Conservation (phyloP, 2,888 invertebrate genomes). For the Charanyca ferruginea region DNA sequence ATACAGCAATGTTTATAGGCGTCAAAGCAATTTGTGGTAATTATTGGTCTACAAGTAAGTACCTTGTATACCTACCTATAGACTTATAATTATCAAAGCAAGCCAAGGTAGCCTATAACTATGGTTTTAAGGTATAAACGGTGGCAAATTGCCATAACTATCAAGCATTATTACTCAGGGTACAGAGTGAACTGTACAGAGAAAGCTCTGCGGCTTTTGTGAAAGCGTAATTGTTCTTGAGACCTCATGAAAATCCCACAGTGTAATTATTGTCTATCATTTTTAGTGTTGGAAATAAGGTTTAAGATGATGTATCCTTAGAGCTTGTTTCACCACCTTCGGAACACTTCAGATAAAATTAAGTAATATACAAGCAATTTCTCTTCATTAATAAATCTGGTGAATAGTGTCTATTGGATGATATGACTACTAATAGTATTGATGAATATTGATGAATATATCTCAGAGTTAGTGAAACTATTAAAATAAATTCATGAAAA, state of each 20-base stretch:
- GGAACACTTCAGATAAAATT: too few species aligned
- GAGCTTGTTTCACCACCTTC: too few species aligned
- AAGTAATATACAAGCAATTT: too few species aligned
- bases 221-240: conserved; percentile 50
- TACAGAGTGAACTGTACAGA: conserved; percentile 28
- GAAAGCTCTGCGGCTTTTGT: conserved; percentile 53
- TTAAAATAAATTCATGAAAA: too few species aligned
- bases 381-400: too few species aligned
- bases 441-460: too few species aligned
- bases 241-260: conserved; percentile 29
- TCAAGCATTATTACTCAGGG: conserved; percentile 22
- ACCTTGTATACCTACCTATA: background rate
- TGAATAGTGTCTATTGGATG: too few species aligned
- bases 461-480: too few species aligned
- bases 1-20: background rate
- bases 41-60: background rate
- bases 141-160: conserved; percentile 22
- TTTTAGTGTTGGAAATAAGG: conserved; percentile 9
- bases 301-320: background rate
- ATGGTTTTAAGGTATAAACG: conserved; percentile 24
- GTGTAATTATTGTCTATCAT: conserved; percentile 41
- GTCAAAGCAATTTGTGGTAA: background rate
- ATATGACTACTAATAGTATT: too few species aligned
- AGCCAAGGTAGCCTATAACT: conserved; percentile 17
- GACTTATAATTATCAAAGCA: conserved; percentile 3